Evolutionary conservation across 2,797 vertebrate genomes (phyloP), one percentile per base, ranked within the genome.

Genomic region (Toxotes lorentzi): DNA sequence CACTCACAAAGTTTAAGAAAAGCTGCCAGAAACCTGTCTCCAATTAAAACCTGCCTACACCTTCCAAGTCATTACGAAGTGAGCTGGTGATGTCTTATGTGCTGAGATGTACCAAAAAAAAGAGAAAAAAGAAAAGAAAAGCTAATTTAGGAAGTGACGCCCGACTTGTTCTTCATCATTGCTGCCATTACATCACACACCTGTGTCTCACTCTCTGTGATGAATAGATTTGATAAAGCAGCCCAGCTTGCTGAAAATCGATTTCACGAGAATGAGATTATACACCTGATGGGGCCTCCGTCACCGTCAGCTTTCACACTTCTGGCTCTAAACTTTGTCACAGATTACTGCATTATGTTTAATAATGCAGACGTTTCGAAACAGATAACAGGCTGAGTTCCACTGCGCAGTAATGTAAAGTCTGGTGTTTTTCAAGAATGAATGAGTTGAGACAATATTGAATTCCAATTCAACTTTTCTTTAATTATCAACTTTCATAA

Each of bases 41-140:
- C 57, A 85, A 88, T 92, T 87, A 88, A 91, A 88, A 78, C 65
- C 72, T 69, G 56, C 79, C 62, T 27, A 32, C 40, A 79, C 53
- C 60, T 78, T 73, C 79, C 82, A 90, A 82, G 73, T 89, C 72
- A 87, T 92, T 86, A 88, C 58, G 59, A 75, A 79, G 57, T 50
- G 76, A 75, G 60, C 57, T 72, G 73, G 41, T 79, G 80, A 30
- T 30, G n/a, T n/a, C n/a, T n/a, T n/a, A 82, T 73, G 74, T 78
- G 71, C 73, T 57, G 70, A 84, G 60, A 70, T 76, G 56, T 16
- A 63, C 61, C 21, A 62, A 61, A 32, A 35, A 66, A 57, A 66
- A 43, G 38, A 72, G 38, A 19, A 56, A 2, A 9, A 40, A 71
- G 53, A 24, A 61, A 57, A 34, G 41, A 73, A 69, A 23, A 61